Base-by-base conservation (phyloP, 1,140 invertebrate genomes). In the Eumeta japonica region DNA sequence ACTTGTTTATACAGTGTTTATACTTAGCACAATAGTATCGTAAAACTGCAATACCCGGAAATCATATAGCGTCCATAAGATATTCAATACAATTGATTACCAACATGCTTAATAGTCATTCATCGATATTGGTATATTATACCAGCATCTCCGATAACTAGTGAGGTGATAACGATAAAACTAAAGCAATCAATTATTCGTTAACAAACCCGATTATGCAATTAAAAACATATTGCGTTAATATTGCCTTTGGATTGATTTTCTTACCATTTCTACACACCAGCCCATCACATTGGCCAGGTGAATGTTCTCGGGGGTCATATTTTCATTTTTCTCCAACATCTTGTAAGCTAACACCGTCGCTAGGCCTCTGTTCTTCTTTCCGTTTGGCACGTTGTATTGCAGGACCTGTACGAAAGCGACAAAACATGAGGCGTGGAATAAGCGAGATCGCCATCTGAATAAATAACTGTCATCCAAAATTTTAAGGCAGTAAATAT, bases 251-350 rank as follows among this genome's bases (percentile, higher is more conserved):
- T n/a, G n/a, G n/a, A n/a, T n/a, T n/a, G n/a, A n/a, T n/a, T n/a
- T n/a, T n/a, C 81, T 76, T 75, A 95, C 92, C 83, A 95, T 82
- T 85, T 97, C 94, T 31, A 91, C 79, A 67, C 92, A 95, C 94
- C 94, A 98, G 39, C 92, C 94, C 52, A 97, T 76, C 43, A 96
- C 84, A 44, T 89, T 85, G 0, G 90, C 88, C 16, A 87, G 57
- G 52, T 85, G 81, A 18, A 94, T 65, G 51, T 90, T 90, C 51
- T 94, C 89, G 0, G 87, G 82, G 1, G 86, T 88, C 2, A 87
- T 58, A 39, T 77, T 77, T 28, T 83, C 70, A 0, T 67, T 68
- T 35, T 79, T 65, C 47, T 80, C 79, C 5, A 97, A 60, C 61
- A 85, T 81, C 61, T 84, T 87, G 57, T 90, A 96, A 0, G 92